Conservation (phyloP, 2,797 vertebrate species). For the Ateles fusciceps region DNA sequence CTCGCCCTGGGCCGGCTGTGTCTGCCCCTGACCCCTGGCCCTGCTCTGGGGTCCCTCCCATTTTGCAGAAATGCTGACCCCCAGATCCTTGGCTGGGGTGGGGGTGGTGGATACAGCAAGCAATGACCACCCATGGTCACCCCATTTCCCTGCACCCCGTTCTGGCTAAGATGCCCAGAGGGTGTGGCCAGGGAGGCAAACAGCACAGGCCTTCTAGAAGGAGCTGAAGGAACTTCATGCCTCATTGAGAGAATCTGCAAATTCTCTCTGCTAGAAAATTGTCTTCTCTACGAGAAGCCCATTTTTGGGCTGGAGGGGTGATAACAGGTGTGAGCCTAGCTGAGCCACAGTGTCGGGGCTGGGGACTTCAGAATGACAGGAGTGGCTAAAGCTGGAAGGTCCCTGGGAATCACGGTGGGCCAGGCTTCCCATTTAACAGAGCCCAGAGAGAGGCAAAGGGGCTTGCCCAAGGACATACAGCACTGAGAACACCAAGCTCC, state of each 20-base stretch:
- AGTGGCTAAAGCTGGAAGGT: background rate
- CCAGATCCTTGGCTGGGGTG: background rate
- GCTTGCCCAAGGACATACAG: background rate
- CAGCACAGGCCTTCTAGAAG: background rate
- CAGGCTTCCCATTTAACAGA: background rate
- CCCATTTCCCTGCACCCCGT: accelerated
- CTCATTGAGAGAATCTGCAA: background rate
- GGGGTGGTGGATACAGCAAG: no score
- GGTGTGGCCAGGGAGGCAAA: background rate
- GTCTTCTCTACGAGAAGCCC: accelerated
- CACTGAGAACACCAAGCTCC: accelerated
- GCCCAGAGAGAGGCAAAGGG: background rate
- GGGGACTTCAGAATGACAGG: background rate
- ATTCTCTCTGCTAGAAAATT: background rate
- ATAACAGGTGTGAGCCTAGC: background rate
- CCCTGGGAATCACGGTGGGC: background rate
- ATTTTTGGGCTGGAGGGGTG: accelerated
- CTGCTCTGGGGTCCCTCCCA: no score
- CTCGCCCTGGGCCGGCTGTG: accelerated
- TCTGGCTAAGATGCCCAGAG: accelerated
- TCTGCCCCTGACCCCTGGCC: background rate
- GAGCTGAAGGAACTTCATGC: background rate
- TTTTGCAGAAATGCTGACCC: no score
- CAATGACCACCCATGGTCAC: background rate
- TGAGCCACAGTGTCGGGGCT: background rate